A percentile compares a stretch with the other conserved stretches of the same genome.
Evolutionary conservation across 2,113 vertebrate genomes (phyloP).

Genomic region (Ifrita kowaldi): DNA sequence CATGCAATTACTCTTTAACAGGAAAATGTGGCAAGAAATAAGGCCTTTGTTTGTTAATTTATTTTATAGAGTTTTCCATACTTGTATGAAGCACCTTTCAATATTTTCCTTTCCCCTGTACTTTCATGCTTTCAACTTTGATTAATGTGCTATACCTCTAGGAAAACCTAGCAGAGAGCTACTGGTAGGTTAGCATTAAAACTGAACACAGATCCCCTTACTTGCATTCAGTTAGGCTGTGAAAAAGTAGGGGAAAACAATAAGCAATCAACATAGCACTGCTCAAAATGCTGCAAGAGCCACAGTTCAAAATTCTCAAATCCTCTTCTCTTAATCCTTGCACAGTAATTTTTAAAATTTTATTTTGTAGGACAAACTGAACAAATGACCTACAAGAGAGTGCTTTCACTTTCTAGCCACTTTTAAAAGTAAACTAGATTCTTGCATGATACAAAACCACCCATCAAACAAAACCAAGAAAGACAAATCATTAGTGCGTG

Average conservation of each 20-base stretch:
- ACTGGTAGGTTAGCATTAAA: not conserved
- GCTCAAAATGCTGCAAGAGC: not conserved
- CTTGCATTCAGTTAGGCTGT: not conserved
- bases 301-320: not conserved
- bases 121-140: not conserved
- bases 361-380: not conserved
- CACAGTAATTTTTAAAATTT: not conserved
- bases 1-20: not conserved
- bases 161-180: not conserved
- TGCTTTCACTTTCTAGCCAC: not conserved
- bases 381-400: not conserved
- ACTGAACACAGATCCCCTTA: not conserved
- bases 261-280: not conserved
- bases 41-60: not conserved
- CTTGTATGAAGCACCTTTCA: not conserved
- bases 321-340: not conserved
- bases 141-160: not conserved
- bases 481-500: rapidly evolving
- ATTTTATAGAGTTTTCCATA: not conserved
- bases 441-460: not conserved
- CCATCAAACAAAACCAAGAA: not conserved
- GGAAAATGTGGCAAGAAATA: not conserved
- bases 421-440: not conserved
- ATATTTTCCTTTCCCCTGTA: not conserved
- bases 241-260: not conserved